phyloP scores from a whole-genome alignment of 2,888 invertebrate genomes.

The Pycnomerus fuliginosus region DNA sequence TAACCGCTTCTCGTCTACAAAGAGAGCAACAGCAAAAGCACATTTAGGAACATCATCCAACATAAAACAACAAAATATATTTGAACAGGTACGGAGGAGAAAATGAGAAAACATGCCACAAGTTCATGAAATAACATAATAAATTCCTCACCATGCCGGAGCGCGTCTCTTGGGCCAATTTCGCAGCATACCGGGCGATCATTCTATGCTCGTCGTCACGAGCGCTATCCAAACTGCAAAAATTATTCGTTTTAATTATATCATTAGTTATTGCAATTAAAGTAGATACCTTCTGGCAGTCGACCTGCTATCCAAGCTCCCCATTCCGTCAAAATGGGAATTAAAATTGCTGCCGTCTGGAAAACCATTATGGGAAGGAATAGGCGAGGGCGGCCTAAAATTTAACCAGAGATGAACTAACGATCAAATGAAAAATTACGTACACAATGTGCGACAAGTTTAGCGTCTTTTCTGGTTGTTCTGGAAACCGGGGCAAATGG shows the following conservation, averaged over 20 bases:
- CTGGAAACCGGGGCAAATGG: slow-evolving; percentile 85
- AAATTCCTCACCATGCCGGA: slow-evolving; percentile 60
- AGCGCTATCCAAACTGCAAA: slow-evolving; percentile 51
- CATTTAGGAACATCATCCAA: slow-evolving; percentile 39
- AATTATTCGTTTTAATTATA: slow-evolving; percentile 4
- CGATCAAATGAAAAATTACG: slow-evolving; percentile 49
- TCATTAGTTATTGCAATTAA: slow-evolving; percentile 3
- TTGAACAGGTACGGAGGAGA: slow-evolving; percentile 14
- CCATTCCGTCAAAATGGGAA: slow-evolving; percentile 71
- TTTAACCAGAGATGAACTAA: too few relatives aligned
- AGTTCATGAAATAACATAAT: slow-evolving; percentile 5
- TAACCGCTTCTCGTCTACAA: slow-evolving; percentile 59
- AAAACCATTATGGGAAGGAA: slow-evolving; percentile 92
- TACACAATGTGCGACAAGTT: slow-evolving; percentile 96
- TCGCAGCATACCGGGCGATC: slow-evolving; percentile 94
- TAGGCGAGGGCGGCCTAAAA: slow-evolving; percentile 83
- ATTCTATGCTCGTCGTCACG: slow-evolving; percentile 92
- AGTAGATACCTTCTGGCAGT: slow-evolving; percentile 56
- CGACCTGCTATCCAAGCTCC: slow-evolving; percentile 71
- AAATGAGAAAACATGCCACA: slow-evolving; percentile 30
- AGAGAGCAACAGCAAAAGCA: slow-evolving; percentile 51
- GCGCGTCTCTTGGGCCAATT: slow-evolving; percentile 89
- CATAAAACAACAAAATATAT: slow-evolving; percentile 28
- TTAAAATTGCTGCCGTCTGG: slow-evolving; percentile 63
- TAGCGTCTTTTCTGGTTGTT: slow-evolving; percentile 90